Conservation (phyloP, 2,113 vertebrate species). For the Chroicocephalus ridibundus region DNA sequence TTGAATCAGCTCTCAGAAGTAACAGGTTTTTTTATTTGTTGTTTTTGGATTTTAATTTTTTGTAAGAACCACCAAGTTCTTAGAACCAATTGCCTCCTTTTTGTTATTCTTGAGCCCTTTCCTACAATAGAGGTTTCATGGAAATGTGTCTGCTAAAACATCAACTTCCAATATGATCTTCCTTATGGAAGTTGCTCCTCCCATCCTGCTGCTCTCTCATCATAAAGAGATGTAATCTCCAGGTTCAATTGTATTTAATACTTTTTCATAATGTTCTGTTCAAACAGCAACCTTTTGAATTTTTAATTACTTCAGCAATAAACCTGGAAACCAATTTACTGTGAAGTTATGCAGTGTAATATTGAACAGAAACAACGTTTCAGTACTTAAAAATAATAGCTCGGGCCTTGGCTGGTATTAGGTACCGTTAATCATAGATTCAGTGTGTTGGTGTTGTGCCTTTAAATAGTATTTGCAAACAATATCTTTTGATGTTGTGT, state of each 20-base stretch:
- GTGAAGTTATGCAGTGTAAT: slow-evolving; percentile 6
- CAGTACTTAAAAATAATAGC: background rate
- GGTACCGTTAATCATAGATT: background rate
- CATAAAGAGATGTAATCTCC: background rate
- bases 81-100: background rate
- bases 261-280: slow-evolving; percentile 16
- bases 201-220: background rate
- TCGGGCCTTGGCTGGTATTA: background rate
- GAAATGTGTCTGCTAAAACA: background rate
- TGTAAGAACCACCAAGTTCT: background rate
- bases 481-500: background rate
- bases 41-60: too few relatives aligned
- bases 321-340: slow-evolving; percentile 35
- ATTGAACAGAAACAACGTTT: slow-evolving; percentile 6
- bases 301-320: slow-evolving; percentile 50
- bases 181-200: background rate
- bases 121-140: background rate
- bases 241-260: background rate
- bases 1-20: background rate
- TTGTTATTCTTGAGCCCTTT: background rate
- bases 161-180: background rate
- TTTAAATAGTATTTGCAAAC: background rate
- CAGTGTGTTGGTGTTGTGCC: background rate
- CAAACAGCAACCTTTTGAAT: slow-evolving; percentile 28
- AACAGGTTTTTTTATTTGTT: background rate